A percentile compares a stretch with the other conserved stretches of the same genome.
Conservation (phyloP, 2,888 invertebrate genomes). For the Nasonia oneida region DNA sequence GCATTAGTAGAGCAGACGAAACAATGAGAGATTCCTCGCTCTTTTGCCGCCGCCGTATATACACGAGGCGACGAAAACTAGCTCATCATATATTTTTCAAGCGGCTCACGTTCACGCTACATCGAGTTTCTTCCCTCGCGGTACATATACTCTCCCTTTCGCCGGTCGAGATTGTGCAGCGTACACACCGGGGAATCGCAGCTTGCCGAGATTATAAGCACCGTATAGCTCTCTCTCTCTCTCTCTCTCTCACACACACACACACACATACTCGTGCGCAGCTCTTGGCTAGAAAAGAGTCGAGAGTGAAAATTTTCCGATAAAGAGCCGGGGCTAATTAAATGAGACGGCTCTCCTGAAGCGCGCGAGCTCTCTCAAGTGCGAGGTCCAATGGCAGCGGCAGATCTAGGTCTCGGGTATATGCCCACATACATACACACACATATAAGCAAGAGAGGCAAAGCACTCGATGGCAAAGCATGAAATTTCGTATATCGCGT, state of each 20-base stretch:
- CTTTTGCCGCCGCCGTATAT: slow-evolving; percentile 34
- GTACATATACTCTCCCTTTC: neutral
- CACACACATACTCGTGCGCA: too few relatives aligned
- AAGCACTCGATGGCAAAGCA: slow-evolving; percentile 45
- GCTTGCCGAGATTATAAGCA: neutral
- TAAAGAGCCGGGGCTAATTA: slow-evolving; percentile 27
- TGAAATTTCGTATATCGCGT: slow-evolving; percentile 59
- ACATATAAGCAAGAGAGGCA: neutral
- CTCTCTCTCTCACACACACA: too few relatives aligned
- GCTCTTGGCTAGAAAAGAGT: too few relatives aligned
- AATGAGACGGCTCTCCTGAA: slow-evolving; percentile 9
- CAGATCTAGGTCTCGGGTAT: neutral
- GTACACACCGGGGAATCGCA: neutral
- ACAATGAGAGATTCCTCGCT: slow-evolving; percentile 48
- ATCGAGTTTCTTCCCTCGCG: neutral
- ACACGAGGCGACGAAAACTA: neutral
- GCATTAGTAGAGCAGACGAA: neutral
- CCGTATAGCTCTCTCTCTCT: too few relatives aligned
- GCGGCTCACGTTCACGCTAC: slow-evolving; percentile 3
- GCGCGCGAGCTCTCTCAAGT: neutral
- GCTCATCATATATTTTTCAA: slow-evolving; percentile 45
- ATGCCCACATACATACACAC: neutral
- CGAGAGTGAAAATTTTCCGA: neutral
- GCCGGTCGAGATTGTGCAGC: neutral
- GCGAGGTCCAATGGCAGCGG: slow-evolving; percentile 7